Conservation (phyloP, 2,888 invertebrate genomes). For the Synergus laeviventris region DNA sequence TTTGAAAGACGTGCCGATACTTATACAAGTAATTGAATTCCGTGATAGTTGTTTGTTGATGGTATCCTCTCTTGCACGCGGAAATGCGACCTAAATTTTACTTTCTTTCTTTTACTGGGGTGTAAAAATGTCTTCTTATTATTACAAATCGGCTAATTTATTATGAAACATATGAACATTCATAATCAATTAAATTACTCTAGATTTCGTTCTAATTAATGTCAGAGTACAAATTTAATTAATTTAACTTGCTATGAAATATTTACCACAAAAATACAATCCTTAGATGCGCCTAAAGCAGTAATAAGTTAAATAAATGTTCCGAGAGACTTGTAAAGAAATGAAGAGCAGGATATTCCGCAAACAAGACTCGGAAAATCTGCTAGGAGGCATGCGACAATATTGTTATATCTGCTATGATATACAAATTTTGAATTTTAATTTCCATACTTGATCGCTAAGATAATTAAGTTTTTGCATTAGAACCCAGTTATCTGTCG, state of each 20-base stretch:
- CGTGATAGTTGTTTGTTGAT: constrained; percentile 31
- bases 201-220: too few relatives aligned
- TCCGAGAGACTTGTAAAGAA: not conserved
- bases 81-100: constrained; percentile 51
- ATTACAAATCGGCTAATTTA: not conserved
- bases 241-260: too few relatives aligned
- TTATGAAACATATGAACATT: not conserved
- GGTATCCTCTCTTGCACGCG: constrained; percentile 45
- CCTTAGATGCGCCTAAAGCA: too few relatives aligned
- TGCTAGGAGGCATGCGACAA: not conserved
- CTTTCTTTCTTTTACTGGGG: constrained; percentile 38
- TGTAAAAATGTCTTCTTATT: constrained; percentile 40
- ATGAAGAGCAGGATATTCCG: not conserved
- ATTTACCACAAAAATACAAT: too few relatives aligned
- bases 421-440: not conserved
- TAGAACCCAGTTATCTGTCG: constrained; percentile 31
- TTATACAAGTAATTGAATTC: constrained; percentile 52
- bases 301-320: not conserved
- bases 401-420: not conserved
- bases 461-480: constrained; percentile 35
- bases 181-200: too few relatives aligned
- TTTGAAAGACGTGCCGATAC: constrained; percentile 38
- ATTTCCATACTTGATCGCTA: constrained; percentile 2
- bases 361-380: not conserved
- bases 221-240: too few relatives aligned